phyloP scores from a whole-genome alignment of 2,113 vertebrate species.

The Anolis carolinensis region DNA sequence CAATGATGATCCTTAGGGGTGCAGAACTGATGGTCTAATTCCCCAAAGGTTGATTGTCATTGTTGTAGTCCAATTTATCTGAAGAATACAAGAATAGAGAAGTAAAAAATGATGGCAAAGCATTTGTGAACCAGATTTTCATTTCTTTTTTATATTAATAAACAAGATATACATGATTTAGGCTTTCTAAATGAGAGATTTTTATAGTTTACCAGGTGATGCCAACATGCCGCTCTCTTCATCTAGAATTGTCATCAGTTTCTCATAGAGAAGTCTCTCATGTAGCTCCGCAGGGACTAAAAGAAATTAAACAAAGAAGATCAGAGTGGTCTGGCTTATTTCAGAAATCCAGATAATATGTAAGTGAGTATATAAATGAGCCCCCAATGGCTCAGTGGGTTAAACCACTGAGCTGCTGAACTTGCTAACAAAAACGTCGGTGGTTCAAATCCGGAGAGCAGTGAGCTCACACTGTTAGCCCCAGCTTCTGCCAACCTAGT shows the following conservation, averaged over 20 bases:
- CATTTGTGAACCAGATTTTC: neutral
- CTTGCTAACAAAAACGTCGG: too few species aligned
- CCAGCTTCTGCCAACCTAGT: too few species aligned
- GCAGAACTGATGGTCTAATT: too few species aligned
- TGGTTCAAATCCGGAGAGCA: too few species aligned
- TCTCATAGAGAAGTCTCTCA: slow-evolving; percentile 73
- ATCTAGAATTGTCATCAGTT: slow-evolving; percentile 76
- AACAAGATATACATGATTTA: slow-evolving; percentile 10
- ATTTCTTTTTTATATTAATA: neutral
- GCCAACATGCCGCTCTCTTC: slow-evolving; percentile 72
- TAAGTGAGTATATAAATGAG: neutral
- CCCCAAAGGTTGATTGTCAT: too few species aligned
- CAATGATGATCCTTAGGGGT: too few species aligned
- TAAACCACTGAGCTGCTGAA: too few species aligned
- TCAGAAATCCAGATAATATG: slow-evolving; percentile 3
- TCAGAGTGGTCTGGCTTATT: neutral
- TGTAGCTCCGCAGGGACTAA: slow-evolving; percentile 71
- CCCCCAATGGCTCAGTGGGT: too few species aligned
- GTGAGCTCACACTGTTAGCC: too few species aligned
- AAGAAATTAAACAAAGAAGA: slow-evolving; percentile 60
- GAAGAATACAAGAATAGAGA: neutral
- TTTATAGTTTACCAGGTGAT: slow-evolving; percentile 77
- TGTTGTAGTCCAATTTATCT: neutral
- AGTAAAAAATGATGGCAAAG: neutral
- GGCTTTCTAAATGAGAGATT: neutral